A percentile compares a stretch with the other conserved stretches of the same genome.
These are phyloP conservation scores for Diloba caeruleocephala DNA, from an alignment of 2,888 invertebrate genomes.

Conservation along the genomic window DNA sequence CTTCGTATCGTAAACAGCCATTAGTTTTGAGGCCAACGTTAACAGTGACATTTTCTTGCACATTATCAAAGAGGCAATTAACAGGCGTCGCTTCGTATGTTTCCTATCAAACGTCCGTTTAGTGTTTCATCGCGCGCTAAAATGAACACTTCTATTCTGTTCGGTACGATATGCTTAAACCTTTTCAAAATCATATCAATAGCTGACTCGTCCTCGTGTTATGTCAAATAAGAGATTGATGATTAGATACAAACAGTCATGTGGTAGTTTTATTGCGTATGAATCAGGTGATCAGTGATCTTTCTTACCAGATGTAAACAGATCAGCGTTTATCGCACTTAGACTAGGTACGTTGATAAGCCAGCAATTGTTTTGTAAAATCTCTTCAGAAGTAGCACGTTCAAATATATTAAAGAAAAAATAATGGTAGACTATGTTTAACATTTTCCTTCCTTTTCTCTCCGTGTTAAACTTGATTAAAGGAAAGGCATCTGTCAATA, in stretches of 20 bases:
- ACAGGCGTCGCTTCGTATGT: conserved; percentile 24
- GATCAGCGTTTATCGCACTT: conserved; percentile 57
- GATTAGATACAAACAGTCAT: conserved; percentile 70
- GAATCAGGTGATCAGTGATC: conserved; percentile 73
- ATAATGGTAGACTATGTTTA: conserved; percentile 8
- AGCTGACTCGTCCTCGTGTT: conserved; percentile 47
- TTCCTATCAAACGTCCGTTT: conserved; percentile 34
- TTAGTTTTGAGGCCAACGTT: conserved; percentile 65
- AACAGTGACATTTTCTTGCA: conserved; percentile 56
- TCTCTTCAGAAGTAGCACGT: conserved; percentile 54
- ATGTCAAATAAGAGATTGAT: conserved; percentile 53
- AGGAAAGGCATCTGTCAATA: conserved; percentile 2
- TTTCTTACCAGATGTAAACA: conserved; percentile 57
- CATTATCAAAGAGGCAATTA: conserved; percentile 52
- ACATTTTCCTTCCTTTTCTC: conserved; percentile 32
- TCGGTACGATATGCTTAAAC: conserved; percentile 15
- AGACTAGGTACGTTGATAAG: conserved; percentile 55
- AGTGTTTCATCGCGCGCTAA: conserved; percentile 22
- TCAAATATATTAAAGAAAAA: too few species aligned
- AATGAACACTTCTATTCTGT: conserved; percentile 12
- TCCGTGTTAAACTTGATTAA: conserved; percentile 4
- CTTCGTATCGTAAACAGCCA: conserved; percentile 57
- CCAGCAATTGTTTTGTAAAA: conserved; percentile 55
- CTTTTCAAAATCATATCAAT: conserved; percentile 21
- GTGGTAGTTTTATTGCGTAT: conserved; percentile 65